Evolutionary conservation across 64 coral and sea anemone genomes (phyloP).

Genomic region (Trachythela sp.): DNA sequence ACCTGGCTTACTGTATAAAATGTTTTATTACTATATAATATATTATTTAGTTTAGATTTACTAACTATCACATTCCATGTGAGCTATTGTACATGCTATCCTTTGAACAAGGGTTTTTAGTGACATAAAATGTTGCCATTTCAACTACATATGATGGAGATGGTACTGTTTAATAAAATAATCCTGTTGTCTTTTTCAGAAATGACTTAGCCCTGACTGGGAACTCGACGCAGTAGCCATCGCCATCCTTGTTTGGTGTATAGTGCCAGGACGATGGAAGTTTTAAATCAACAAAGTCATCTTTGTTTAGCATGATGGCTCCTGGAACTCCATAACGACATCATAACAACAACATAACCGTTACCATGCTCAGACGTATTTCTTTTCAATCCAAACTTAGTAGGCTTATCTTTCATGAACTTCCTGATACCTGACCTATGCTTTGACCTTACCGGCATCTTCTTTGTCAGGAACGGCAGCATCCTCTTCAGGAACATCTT

Average conservation of each 20-base stretch:
- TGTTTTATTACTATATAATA: neutral
- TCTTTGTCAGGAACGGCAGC: too few relatives aligned
- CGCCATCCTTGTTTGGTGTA: neutral
- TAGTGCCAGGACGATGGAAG: neutral
- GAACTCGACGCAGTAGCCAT: neutral
- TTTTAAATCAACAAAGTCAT: neutral
- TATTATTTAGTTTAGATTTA: neutral
- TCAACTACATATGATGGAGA: neutral
- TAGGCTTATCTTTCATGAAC: too few relatives aligned
- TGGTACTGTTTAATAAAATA: neutral
- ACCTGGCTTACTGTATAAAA: too few relatives aligned
- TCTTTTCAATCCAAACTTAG: too few relatives aligned
- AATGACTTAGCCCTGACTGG: neutral
- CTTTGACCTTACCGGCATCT: too few relatives aligned
- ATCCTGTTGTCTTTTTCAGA: neutral
- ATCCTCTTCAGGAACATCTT: too few relatives aligned
- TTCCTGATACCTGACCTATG: too few relatives aligned
- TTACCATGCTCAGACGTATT: too few relatives aligned
- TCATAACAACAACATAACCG: too few relatives aligned
- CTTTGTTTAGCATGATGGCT: neutral
- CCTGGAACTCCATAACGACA: neutral
- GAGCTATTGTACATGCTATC: neutral
- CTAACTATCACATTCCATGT: neutral
- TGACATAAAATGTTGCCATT: neutral
- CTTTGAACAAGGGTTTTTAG: slow-evolving; percentile 12